A percentile compares a stretch with the other conserved stretches of the same genome.
These are phyloP conservation scores for Drosophila nannoptera DNA, from an alignment of 1,140 invertebrate genomes.

Conservation along the genomic window DNA sequence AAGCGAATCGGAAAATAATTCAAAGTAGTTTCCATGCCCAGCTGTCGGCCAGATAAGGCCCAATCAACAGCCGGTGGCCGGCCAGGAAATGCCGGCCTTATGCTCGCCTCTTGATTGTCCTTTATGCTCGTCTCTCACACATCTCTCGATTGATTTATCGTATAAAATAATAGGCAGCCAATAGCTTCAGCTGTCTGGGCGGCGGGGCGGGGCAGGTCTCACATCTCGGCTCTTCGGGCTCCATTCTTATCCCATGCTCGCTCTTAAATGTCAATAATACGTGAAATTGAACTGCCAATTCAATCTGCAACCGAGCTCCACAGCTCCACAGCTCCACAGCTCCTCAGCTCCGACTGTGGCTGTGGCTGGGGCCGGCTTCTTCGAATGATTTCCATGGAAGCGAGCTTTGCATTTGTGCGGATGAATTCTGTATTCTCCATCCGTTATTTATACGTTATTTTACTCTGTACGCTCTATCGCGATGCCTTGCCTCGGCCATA, in stretches of 20 bases:
- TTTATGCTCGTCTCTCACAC: constrained; percentile 7
- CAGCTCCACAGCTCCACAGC: constrained; percentile 22
- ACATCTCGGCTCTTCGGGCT: neutral
- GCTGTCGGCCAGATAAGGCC: neutral
- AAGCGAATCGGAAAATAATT: no score
- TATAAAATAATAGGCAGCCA: constrained; percentile 66
- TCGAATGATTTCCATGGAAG: constrained; percentile 70
- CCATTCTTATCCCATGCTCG: constrained; percentile 62
- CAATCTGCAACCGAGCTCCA: constrained; percentile 57
- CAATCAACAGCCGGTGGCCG: neutral
- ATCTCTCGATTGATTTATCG: constrained; percentile 67
- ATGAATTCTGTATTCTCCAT: constrained; percentile 53
- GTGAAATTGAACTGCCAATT: constrained; percentile 78
- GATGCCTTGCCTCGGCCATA: constrained; percentile 48
- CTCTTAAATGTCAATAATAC: constrained; percentile 75
- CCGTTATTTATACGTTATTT: constrained; percentile 71
- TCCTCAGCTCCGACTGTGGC: constrained; percentile 27
- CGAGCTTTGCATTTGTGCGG: constrained; percentile 40
- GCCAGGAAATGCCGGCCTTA: neutral
- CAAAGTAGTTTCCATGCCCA: neutral
- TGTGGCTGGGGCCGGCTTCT: constrained; percentile 4
- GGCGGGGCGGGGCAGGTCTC: constrained; percentile 22
- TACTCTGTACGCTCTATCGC: constrained; percentile 51
- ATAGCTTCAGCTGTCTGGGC: constrained; percentile 49
- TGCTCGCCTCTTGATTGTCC: neutral